Evolutionary conservation across 2,888 invertebrate genomes (phyloP), one percentile per base, ranked within the genome.

Genomic region (Leptinotarsa rubiginosa): DNA sequence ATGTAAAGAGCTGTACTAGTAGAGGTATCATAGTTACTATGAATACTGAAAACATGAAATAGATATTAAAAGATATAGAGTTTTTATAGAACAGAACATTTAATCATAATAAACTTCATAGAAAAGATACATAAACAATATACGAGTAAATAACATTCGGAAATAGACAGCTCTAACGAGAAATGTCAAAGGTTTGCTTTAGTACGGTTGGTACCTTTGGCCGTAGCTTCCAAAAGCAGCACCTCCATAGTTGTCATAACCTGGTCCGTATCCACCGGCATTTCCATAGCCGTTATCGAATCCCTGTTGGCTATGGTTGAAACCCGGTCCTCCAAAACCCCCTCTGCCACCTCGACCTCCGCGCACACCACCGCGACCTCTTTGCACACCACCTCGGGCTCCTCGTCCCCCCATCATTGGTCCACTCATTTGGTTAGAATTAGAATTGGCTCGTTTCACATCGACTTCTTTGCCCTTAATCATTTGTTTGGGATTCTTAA

Each of bases 391-490:
- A 7, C 93, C 92, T 22, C 94, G 93, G 67, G 92, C 90, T 22
- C 92, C 92, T 20, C 20, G 22, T 65, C 92, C 90, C 76, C 81
- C 80, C 77, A 82, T 80, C 73, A 77, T 77, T 90, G 91, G 79
- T 18, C 78, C 79, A 10, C 81, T 81, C 91, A 92, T 92, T 77
- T 92, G 92, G 82, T 96, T 95, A 3, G 95, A 94, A 88, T 96
- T 96, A 15, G 97, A 97, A 70, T 97, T 97, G 64, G 97, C 97
- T 86, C 96, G 95, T 89, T 97, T 97, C 52, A 98, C 97, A 88
- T 98, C 97, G 84, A 95, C 95, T 92, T 97, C 97, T 89, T 97
- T 96, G 81, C 96, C 97, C 81, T 94, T 95, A 82, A 97, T 97
- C 69, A 93, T 95, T 88, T 97, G 97, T 89, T 97, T 97, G 15